These are phyloP conservation scores for Pseudopleuronectes americanus DNA, from an alignment of 2,797 vertebrate species.

Conservation along the genomic window DNA sequence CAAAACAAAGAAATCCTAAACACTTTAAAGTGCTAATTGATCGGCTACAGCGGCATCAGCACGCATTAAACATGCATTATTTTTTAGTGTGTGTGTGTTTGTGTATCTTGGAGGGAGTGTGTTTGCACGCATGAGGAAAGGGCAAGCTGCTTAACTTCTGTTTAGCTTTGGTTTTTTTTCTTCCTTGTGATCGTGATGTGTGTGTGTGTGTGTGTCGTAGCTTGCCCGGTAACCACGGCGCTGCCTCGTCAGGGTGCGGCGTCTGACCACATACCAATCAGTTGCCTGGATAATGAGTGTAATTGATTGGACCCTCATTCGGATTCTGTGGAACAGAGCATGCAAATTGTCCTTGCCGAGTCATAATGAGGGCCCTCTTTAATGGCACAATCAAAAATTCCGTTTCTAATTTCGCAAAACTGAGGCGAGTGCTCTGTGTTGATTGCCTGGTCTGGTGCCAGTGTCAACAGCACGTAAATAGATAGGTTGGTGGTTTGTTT, in stretches of 20 bases:
- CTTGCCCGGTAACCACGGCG: conserved; percentile 53
- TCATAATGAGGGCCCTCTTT: conserved; percentile 74
- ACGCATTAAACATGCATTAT: conserved; percentile 9
- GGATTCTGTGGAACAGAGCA: conserved; percentile 79
- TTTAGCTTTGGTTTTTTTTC: neutral
- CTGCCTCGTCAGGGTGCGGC: conserved; percentile 46
- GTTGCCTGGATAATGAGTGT: conserved; percentile 75
- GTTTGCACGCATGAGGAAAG: conserved; percentile 30
- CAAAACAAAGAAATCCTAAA: conserved; percentile 40
- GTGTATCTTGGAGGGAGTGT: conserved; percentile 1
- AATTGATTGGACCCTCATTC: conserved; percentile 79
- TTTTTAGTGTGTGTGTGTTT: conserved; percentile 16
- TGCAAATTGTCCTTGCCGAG: conserved; percentile 81
- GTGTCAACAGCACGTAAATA: conserved; percentile 48
- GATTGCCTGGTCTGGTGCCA: conserved; percentile 68
- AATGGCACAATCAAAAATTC: conserved; percentile 80
- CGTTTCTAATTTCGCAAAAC: conserved; percentile 63
- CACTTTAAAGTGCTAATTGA: conserved; percentile 56
- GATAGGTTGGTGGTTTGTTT: conserved; percentile 53
- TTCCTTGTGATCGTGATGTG: too few relatives aligned
- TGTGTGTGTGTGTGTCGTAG: conserved; percentile 5
- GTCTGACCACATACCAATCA: conserved; percentile 75
- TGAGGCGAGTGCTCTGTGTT: conserved; percentile 57
- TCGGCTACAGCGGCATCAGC: conserved; percentile 17
- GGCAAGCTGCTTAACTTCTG: conserved; percentile 30